phyloP scores from a whole-genome alignment of 2,888 invertebrate species.

The Gari tellinella region DNA sequence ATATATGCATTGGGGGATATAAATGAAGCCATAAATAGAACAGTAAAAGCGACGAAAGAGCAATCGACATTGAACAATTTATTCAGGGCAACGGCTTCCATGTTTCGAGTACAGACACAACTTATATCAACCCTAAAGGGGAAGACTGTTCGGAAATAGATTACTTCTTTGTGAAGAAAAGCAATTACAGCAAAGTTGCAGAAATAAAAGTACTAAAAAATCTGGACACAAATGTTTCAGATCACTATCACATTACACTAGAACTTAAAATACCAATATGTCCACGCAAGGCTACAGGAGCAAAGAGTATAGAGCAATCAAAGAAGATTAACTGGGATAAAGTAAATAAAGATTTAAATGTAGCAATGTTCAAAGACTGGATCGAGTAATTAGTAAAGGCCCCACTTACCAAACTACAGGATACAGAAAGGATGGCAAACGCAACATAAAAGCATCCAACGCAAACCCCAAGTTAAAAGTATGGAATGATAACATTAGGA shows the following conservation, averaged over 20 bases:
- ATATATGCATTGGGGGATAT: constrained; percentile 20
- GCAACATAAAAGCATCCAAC: too few species aligned
- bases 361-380: too few species aligned
- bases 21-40: constrained; percentile 15
- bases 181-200: background rate
- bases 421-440: too few species aligned
- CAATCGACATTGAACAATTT: constrained; percentile 7
- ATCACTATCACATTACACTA: constrained; percentile 15
- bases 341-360: background rate
- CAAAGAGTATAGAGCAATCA: background rate
- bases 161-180: constrained; percentile 10
- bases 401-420: too few species aligned
- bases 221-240: constrained; percentile 13
- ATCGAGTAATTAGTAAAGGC: too few species aligned
- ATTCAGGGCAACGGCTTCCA: constrained; percentile 6
- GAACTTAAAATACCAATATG: background rate
- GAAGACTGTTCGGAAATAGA: constrained; percentile 27
- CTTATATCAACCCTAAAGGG: constrained; percentile 22
- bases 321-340: constrained; percentile 12
- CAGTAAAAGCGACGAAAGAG: background rate
- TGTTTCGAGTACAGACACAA: background rate
- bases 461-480: too few species aligned
- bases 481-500: too few species aligned
- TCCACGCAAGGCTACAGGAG: background rate
- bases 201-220: background rate